Evolutionary conservation across 2,797 vertebrate species (phyloP).

Genomic region (Diplodus sargus): DNA sequence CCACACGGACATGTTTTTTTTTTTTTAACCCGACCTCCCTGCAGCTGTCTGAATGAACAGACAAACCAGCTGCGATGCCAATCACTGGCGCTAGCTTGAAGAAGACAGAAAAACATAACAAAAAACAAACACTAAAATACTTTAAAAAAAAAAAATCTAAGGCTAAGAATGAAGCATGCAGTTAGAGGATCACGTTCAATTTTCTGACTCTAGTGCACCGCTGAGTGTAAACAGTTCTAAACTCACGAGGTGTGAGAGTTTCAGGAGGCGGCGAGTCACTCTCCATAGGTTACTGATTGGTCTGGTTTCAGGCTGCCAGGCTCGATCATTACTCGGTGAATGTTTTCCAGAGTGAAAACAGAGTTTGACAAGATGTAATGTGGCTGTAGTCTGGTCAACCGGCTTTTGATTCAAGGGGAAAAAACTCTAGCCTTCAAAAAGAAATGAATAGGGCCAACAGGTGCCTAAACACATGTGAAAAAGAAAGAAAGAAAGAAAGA

Average conservation of each 20-base stretch:
- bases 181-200: not conserved
- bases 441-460: slow-evolving; percentile 30
- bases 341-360: slow-evolving; percentile 35
- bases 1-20: not conserved
- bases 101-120: not conserved
- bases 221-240: slow-evolving; percentile 8
- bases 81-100: not conserved
- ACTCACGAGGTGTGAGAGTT: slow-evolving; percentile 8
- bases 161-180: not conserved
- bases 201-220: not conserved
- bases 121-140: not conserved
- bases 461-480: not conserved
- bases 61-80: not conserved
- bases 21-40: not conserved
- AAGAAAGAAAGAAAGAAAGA: too few species aligned
- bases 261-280: slow-evolving; percentile 25
- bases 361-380: slow-evolving; percentile 7
- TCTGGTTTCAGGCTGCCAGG: slow-evolving; percentile 57
- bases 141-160: not conserved
- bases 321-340: slow-evolving; percentile 49
- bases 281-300: slow-evolving; percentile 44
- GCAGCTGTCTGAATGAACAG: not conserved
- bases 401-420: slow-evolving; percentile 22
- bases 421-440: not conserved
- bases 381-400: not conserved